A percentile compares a stretch with the other conserved stretches of the same genome.
Conservation (phyloP, 2,797 vertebrate species). For the Vespertilio murinus region DNA sequence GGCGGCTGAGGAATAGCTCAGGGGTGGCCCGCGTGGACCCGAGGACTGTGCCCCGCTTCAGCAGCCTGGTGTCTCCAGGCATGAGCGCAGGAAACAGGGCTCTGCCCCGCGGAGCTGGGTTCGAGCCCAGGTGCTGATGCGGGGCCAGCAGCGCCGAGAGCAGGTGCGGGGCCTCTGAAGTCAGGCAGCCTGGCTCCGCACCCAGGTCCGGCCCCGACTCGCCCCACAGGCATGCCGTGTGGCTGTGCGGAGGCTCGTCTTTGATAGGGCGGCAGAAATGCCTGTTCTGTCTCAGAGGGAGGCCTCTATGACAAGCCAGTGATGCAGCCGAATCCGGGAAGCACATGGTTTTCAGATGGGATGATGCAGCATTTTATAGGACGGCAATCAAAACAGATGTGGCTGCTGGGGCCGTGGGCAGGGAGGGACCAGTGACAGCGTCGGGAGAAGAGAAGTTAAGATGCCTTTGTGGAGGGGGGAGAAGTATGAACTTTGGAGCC, state of each 20-base stretch:
- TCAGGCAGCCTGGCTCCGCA: neutral
- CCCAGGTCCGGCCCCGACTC: neutral
- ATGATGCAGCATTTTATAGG: neutral
- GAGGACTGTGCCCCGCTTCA: neutral
- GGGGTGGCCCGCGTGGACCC: neutral
- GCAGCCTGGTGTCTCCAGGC: neutral
- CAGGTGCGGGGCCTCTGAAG: neutral
- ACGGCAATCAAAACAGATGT: neutral
- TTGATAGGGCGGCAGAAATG: neutral
- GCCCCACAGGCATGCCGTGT: neutral
- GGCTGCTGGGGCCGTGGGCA: neutral
- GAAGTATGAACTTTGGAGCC: neutral
- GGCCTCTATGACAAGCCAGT: neutral
- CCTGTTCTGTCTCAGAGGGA: neutral
- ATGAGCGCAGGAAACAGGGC: neutral
- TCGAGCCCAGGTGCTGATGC: neutral
- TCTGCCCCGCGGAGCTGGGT: neutral
- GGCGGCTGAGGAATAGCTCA: neutral
- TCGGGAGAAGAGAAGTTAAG: neutral
- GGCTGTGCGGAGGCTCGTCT: neutral
- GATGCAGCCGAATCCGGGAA: no score
- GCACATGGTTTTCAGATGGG: neutral
- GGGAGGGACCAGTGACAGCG: neutral
- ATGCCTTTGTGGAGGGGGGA: neutral
- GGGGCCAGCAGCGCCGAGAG: accelerated